Base-by-base conservation (phyloP, 2,888 invertebrate genomes). In the Melipona beecheii region DNA sequence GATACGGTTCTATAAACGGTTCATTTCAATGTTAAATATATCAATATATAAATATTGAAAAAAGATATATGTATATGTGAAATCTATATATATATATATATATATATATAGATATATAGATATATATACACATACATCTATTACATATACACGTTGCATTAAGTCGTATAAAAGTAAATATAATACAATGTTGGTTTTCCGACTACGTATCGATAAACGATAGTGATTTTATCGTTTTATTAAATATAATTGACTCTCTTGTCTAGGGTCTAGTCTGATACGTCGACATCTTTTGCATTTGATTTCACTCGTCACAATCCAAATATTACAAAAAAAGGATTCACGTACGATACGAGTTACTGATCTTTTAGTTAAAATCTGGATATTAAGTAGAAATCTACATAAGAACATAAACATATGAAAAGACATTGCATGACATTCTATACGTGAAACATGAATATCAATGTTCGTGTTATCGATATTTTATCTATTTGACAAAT, bases 1-100 rank as follows among this genome's bases (percentile, higher is more conserved):
- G 66, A 72, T 66, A 49, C 75, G 68, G 36, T 78, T 74, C 49
- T 78, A 60, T 78, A 84, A 78, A 76, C 50, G 78, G 75, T 86
- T 86, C 71, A 69, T 78, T 62, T 72, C 60, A 68, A 69, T 56
- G 71, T 58, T 70, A 73, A 70, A 66, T 74, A 74, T 81, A 79
- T 74, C 70, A 36, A 31, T 81, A 58, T 78, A 69, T 27, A 36
- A 75, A 79, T 69, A 49, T 64, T 43, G 19, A 24, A 4, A 58
- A 58, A 24, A 62, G 15, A 54, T 24, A 21, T 62, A 75, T 66
- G 2, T 68, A 62, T 27, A 62, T 64, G 27, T 52, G 31, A 60
- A 68, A 36, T 54, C 49, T 78, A 72, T 68, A 54, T 66, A 49
- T 71, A 72, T 68, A 60, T 72, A 54, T 71, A 70, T 15, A n/a